These are phyloP conservation scores for Spodoptera picta DNA, from an alignment of 2,888 invertebrate species.

Conservation along the genomic window DNA sequence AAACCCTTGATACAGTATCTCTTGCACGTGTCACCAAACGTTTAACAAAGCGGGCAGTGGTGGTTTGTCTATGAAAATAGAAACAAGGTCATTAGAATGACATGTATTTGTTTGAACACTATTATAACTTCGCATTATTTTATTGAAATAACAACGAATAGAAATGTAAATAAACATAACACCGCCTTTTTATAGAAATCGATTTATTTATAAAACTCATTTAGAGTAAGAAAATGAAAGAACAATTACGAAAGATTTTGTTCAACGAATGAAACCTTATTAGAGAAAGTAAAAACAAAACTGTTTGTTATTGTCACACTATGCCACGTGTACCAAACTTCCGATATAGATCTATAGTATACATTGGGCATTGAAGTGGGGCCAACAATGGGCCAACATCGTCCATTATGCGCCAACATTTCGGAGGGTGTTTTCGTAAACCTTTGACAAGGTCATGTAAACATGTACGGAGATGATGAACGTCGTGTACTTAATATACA, in stretches of 20 bases:
- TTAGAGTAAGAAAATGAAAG: not conserved
- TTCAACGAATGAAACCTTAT: not conserved
- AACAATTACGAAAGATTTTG: not conserved
- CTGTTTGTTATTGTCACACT: slow-evolving; percentile 28
- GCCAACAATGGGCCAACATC: slow-evolving; percentile 5
- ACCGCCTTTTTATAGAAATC: not conserved
- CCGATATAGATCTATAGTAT: slow-evolving; percentile 5
- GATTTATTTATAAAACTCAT: not conserved
- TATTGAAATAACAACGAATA: not conserved
- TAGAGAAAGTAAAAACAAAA: not conserved
- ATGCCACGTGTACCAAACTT: slow-evolving; percentile 20
- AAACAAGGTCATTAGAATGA: slow-evolving; percentile 8
- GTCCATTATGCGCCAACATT: slow-evolving; percentile 13
- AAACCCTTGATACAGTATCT: slow-evolving; percentile 1
- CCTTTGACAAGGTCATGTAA: slow-evolving; percentile 36
- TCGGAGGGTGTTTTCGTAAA: slow-evolving; percentile 24
- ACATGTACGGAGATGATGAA: slow-evolving; percentile 11
- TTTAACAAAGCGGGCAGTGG: slow-evolving; percentile 26
- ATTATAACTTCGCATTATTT: not conserved
- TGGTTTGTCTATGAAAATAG: slow-evolving; percentile 23
- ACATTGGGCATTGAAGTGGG: slow-evolving; percentile 7
- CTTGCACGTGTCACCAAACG: slow-evolving; percentile 35
- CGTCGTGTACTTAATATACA: slow-evolving; percentile 1
- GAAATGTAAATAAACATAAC: slow-evolving; percentile 8
- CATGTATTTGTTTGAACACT: not conserved